Evolutionary conservation across 2,113 vertebrate species (phyloP), one percentile per base, ranked within the genome.

Genomic region (Pluvialis apricaria): DNA sequence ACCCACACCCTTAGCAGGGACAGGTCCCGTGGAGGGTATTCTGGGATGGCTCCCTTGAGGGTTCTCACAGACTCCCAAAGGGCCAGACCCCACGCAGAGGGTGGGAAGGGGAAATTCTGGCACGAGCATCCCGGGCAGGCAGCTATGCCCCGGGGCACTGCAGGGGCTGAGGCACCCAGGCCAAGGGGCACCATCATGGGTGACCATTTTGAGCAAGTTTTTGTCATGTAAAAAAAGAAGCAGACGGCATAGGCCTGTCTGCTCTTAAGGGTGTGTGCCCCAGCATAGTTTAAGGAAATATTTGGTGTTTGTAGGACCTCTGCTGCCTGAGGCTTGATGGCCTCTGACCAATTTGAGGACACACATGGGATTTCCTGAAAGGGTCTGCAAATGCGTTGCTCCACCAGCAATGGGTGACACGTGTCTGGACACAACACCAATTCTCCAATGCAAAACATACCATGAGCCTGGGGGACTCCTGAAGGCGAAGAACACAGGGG

Each of bases 401-500:
- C 18, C 6, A 6, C 34, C 61, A 31, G 57, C 55, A 77, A 15
- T 32, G 1, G 5, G 34, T 51, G 69, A 58, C 61, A 26, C 1
- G 2, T 3, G n/a, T 15, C 55, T 45, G 34, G 45, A 47, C 34
- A 52, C 0, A 1, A 42, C 28, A 15, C 13, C 2, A 3, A 28
- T 38, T 70, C 40, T 85, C 26, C 34, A 15, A 18, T 1, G 6
- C 24, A 60, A 45, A 78, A 69, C 10, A 28, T 14, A 38, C 10
- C 51, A 52, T 0, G 1, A 69, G 19, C 61, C 32, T 17, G 11
- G 40, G 25, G 22, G 16, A 15, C 29, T 73, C 66, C 36, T 21
- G 44, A 38, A 58, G 36, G 14, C 2, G 25, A 81, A n/a, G 52
- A 69, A 60, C 0, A 0, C 2, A 6, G 40, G 17, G 21, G 29